Percentiles rank a stretch among this genome's conserved stretches.
Evolutionary conservation across 1,140 invertebrate species (phyloP).

Genomic region (Hormaphis cornu): DNA sequence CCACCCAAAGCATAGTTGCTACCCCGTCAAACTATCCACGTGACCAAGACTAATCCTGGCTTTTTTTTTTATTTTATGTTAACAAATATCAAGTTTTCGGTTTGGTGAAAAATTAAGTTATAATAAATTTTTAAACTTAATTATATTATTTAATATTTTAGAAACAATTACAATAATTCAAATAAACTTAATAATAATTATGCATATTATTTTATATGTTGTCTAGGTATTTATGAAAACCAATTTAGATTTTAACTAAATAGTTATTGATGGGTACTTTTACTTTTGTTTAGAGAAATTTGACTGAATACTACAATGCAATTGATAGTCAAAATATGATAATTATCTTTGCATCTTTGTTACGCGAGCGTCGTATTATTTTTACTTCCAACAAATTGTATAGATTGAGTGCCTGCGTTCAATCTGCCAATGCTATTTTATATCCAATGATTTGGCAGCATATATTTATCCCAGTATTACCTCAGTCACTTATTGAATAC

Average conservation of each 20-base stretch:
- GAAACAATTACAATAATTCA: too few species aligned
- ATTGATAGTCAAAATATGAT: constrained; percentile 88
- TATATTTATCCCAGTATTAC: constrained; percentile 86
- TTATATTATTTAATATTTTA: too few species aligned
- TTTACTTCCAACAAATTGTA: constrained; percentile 79
- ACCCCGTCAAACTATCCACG: too few species aligned
- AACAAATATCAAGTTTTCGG: too few species aligned
- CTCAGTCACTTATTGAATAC: constrained; percentile 78
- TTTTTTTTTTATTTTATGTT: too few species aligned
- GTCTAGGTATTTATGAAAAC: too few species aligned
- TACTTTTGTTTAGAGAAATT: constrained; percentile 67
- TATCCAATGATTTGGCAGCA: constrained; percentile 98
- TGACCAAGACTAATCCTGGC: too few species aligned
- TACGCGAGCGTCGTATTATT: constrained; percentile 84
- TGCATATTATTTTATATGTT: too few species aligned
- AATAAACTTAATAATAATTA: too few species aligned
- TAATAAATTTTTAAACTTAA: too few species aligned
- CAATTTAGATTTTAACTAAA: constrained; percentile 51
- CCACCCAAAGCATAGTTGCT: too few species aligned
- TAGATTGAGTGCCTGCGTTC: constrained; percentile 81
- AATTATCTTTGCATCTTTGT: constrained; percentile 83
- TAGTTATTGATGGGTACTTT: constrained; percentile 13
- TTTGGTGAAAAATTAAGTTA: too few species aligned
- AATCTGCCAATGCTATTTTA: constrained; percentile 83
- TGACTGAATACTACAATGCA: constrained; percentile 92